Percentiles rank a stretch among this genome's conserved stretches.
Conservation (phyloP, 1,140 invertebrate species). For the Vollenhovia emeryi region DNA sequence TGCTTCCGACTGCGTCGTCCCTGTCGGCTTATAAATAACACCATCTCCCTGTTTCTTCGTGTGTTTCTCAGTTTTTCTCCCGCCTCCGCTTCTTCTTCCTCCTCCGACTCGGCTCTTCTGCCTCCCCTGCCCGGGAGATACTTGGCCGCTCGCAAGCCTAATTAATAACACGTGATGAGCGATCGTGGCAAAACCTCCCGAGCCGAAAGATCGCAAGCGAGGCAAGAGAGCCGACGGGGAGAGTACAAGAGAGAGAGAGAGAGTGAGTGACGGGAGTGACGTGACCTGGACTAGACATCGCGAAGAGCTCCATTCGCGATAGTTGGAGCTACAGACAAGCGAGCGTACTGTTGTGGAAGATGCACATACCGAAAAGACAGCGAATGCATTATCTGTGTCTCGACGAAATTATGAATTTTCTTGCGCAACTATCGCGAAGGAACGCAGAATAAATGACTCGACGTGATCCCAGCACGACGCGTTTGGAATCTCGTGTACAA, state of each 20-base stretch:
- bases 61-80: constrained; percentile 74
- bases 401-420: constrained; percentile 13
- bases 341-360: constrained; percentile 15
- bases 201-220: constrained; percentile 61
- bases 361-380: background rate
- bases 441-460: background rate
- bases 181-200: constrained; percentile 78
- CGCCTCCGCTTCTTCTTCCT: constrained; percentile 54
- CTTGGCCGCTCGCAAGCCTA: constrained; percentile 73
- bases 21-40: constrained; percentile 83
- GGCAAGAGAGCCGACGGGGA: constrained; percentile 11
- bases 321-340: constrained; percentile 30
- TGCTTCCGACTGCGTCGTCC: constrained; percentile 70
- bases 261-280: constrained; percentile 51
- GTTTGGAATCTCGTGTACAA: background rate
- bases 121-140: constrained; percentile 35
- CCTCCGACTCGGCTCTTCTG: background rate
- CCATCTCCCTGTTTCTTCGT: constrained; percentile 80
- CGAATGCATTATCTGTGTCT: background rate
- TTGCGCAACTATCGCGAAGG: background rate
- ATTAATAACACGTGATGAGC: constrained; percentile 84
- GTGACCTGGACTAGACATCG: constrained; percentile 31
- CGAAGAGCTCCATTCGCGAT: constrained; percentile 17
- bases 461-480: background rate
- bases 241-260: constrained; percentile 34